These are phyloP conservation scores for Catostylus mosaicus DNA, from an alignment of 30 jellyfish, hydroid and myxozoan species.

Conservation along the genomic window DNA sequence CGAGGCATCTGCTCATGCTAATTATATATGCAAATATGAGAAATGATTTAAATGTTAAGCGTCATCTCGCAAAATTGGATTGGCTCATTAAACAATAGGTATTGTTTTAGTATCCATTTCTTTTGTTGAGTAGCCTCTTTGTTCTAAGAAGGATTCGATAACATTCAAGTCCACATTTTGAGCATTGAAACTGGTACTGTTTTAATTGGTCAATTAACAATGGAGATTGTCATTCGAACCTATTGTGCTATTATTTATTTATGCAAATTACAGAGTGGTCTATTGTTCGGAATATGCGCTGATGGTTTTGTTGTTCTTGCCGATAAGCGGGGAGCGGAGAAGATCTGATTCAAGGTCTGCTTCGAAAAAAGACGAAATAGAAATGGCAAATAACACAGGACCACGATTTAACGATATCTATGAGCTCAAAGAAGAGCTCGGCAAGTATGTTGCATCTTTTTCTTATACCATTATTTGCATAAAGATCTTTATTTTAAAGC, in stretches of 20 bases:
- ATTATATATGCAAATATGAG: background rate
- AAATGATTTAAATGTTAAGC: too few relatives aligned
- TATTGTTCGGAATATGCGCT: slow-evolving; percentile 12
- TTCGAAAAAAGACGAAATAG: background rate
- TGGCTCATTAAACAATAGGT: slow-evolving; percentile 10
- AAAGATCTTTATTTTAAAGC: background rate
- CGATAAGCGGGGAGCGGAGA: slow-evolving; percentile 39
- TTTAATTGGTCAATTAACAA: background rate
- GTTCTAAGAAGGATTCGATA: background rate
- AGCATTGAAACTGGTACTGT: background rate
- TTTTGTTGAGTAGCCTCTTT: background rate
- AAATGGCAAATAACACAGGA: slow-evolving; percentile 80
- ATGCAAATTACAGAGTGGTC: background rate
- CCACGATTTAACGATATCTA: slow-evolving; percentile 85
- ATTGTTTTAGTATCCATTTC: background rate
- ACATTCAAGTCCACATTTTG: background rate
- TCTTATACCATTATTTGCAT: slow-evolving; percentile 2
- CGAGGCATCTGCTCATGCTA: slow-evolving; percentile 28
- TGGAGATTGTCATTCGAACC: background rate
- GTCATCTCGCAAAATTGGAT: background rate
- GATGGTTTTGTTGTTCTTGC: slow-evolving; percentile 32
- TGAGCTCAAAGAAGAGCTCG: slow-evolving; percentile 98
- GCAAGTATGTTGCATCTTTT: slow-evolving; percentile 84
- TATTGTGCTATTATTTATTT: background rate
- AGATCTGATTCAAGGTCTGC: slow-evolving; percentile 10